Evolutionary conservation across 2,113 vertebrate genomes (phyloP).

Genomic region (Peromyscus leucopus): DNA sequence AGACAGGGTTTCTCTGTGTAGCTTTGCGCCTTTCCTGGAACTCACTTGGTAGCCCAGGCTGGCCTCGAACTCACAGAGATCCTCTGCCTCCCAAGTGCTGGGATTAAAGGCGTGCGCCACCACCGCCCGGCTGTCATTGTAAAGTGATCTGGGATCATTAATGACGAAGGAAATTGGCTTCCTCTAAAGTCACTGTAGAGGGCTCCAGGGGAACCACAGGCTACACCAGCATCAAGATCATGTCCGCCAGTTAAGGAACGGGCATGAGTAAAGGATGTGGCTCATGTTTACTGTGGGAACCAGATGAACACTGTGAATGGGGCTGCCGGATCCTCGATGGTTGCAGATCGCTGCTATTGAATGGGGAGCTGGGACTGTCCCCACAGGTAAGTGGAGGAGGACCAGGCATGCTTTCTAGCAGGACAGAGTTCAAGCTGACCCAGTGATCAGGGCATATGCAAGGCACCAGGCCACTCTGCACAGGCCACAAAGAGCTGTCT

Average conservation of each 20-base stretch:
- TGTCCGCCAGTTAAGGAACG: neutral
- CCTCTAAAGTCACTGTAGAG: neutral
- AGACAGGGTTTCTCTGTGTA: too few relatives aligned
- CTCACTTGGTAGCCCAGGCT: too few relatives aligned
- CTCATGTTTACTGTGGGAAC: neutral
- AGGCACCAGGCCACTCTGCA: neutral
- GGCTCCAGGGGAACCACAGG: neutral
- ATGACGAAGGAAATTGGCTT: neutral
- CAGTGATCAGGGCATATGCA: neutral
- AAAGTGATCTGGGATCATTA: neutral
- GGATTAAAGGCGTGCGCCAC: too few relatives aligned
- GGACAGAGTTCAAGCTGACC: neutral
- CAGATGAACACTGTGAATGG: neutral
- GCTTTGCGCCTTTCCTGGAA: too few relatives aligned
- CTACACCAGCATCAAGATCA: neutral
- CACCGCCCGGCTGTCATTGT: too few relatives aligned
- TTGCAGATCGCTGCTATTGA: fast-evolving
- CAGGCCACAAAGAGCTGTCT: neutral
- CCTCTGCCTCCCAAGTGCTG: too few relatives aligned
- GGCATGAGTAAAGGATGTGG: neutral
- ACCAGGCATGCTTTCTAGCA: fast-evolving
- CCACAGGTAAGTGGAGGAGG: neutral
- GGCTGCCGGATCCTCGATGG: neutral
- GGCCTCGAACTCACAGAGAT: too few relatives aligned
- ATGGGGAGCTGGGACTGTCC: neutral